Evolutionary conservation across 2,113 vertebrate genomes (phyloP).

Genomic region (Dasyurus viverrinus): DNA sequence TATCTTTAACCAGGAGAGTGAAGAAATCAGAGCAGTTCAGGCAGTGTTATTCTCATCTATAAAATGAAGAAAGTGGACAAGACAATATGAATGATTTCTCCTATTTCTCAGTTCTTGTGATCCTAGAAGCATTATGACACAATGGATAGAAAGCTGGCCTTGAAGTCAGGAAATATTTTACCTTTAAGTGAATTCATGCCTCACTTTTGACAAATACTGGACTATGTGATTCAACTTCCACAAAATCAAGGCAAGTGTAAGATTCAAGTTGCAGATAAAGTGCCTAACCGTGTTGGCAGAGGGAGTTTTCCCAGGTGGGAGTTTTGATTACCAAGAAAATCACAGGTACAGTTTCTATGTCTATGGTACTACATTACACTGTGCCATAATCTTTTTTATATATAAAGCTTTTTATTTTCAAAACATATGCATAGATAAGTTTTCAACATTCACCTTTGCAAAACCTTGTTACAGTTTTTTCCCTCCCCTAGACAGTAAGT

Average conservation of each 20-base stretch:
- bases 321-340: not conserved
- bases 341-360: not conserved
- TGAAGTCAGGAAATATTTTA: not conserved
- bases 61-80: not conserved
- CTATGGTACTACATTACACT: not conserved
- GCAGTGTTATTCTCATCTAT: not conserved
- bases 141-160: not conserved
- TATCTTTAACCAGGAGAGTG: conserved; percentile 23
- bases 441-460: too few relatives aligned
- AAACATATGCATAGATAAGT: too few relatives aligned
- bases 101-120: not conserved
- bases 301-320: not conserved
- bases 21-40: not conserved
- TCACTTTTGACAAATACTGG: not conserved
- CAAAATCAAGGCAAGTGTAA: not conserved
- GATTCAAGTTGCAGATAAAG: not conserved
- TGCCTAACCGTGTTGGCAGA: not conserved
- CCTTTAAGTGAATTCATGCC: not conserved
- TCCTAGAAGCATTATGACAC: not conserved
- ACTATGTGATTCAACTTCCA: not conserved
- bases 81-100: not conserved
- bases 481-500: too few relatives aligned
- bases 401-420: too few relatives aligned
- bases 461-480: too few relatives aligned
- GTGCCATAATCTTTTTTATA: not conserved